Evolutionary conservation across 2,113 vertebrate species (phyloP).

Genomic region (Sialia sialis): DNA sequence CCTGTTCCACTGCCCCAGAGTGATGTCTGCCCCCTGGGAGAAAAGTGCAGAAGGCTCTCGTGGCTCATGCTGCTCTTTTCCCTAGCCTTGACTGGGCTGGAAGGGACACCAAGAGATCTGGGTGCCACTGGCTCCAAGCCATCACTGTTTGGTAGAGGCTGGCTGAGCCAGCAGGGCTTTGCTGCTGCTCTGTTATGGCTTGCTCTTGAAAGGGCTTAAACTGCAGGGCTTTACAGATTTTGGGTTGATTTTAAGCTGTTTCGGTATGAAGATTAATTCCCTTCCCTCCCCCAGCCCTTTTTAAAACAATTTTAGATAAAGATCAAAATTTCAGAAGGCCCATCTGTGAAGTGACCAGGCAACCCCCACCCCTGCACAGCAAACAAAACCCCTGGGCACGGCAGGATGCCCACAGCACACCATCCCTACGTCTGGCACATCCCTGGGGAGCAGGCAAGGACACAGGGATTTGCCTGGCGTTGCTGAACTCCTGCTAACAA

Average conservation of each 20-base stretch:
- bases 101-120: background rate
- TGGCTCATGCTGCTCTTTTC: background rate
- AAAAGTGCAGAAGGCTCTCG: background rate
- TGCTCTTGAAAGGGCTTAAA: constrained; percentile 1
- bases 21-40: background rate
- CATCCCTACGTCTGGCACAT: background rate
- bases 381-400: accelerated
- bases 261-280: background rate
- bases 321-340: background rate
- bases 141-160: background rate
- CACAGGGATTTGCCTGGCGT: background rate
- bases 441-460: background rate
- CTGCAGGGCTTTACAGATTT: constrained; percentile 4
- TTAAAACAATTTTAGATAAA: background rate
- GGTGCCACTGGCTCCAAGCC: accelerated
- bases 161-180: accelerated
- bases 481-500: background rate
- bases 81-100: background rate
- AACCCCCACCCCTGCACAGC: accelerated
- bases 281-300: background rate
- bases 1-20: background rate
- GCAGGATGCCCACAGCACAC: background rate
- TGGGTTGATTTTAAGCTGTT: constrained; percentile 2
- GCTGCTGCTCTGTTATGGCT: background rate
- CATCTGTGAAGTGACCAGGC: accelerated